Percentiles rank a stretch among this genome's conserved stretches.
Conservation (phyloP, 2,888 invertebrate species). For the Lithophane socia region DNA sequence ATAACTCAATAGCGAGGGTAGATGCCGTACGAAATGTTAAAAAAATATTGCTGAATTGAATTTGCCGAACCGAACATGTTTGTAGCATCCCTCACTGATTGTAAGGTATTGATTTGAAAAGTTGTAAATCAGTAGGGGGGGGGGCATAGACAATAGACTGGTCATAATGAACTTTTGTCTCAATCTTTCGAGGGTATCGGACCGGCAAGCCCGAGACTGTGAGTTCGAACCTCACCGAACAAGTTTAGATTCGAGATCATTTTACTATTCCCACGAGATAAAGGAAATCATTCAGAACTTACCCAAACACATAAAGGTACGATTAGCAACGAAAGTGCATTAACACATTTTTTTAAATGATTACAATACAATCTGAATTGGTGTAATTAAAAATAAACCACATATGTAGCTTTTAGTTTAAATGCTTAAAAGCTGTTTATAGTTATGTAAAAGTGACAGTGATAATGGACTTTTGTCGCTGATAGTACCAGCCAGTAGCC, state of each 20-base stretch:
- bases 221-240: background rate
- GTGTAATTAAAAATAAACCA: background rate
- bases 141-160: background rate
- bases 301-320: background rate
- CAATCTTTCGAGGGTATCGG: background rate
- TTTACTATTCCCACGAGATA: background rate
- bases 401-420: background rate
- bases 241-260: background rate
- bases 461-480: too few species aligned
- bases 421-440: background rate
- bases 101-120: background rate
- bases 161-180: background rate
- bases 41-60: too few species aligned
- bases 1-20: too few species aligned
- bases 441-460: background rate
- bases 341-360: too few species aligned
- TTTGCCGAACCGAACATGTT: too few species aligned
- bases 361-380: too few species aligned
- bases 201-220: background rate
- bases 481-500: too few species aligned
- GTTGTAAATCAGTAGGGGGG: background rate
- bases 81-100: too few species aligned
- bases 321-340: background rate
- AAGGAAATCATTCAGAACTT: conserved; percentile 14
- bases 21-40: too few species aligned